These are phyloP conservation scores for Crossocerus cetratus DNA, from an alignment of 2,888 invertebrate species.

Conservation along the genomic window DNA sequence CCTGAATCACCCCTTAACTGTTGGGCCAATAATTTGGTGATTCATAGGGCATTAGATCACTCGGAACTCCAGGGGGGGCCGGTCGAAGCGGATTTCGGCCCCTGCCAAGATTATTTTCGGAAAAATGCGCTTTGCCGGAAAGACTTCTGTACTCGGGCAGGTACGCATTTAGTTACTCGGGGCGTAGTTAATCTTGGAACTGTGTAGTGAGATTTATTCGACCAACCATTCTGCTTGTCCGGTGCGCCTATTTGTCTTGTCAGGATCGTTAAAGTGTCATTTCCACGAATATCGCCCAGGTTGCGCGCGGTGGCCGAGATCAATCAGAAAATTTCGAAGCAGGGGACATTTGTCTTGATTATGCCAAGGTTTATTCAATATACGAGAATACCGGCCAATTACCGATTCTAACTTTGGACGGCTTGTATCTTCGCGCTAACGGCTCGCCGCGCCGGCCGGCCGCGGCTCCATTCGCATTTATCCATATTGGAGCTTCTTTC, in stretches of 20 bases:
- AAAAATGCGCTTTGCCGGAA: conserved; percentile 59
- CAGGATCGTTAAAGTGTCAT: conserved; percentile 66
- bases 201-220: conserved; percentile 62
- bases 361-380: conserved; percentile 28
- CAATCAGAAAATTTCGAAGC: conserved; percentile 50
- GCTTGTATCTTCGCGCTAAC: neutral
- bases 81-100: conserved; percentile 33
- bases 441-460: neutral
- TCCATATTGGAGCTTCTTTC: no score
- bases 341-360: conserved; percentile 43
- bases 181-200: conserved; percentile 62
- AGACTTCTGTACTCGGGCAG: conserved; percentile 56
- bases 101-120: conserved; percentile 62
- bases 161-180: conserved; percentile 59
- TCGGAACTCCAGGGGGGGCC: conserved; percentile 50
- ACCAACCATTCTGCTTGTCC: conserved; percentile 59
- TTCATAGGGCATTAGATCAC: conserved; percentile 52
- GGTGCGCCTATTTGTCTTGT: conserved; percentile 60
- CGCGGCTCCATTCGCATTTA: no score
- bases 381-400: neutral
- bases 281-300: conserved; percentile 62
- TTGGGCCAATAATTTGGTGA: conserved; percentile 42
- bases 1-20: conserved; percentile 15
- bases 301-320: conserved; percentile 41
- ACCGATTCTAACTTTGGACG: neutral